Percentiles rank a stretch among this genome's conserved stretches.
phyloP scores from a whole-genome alignment of 53 echinoderm and acorn worm species.

The Pentamera pediparva region DNA sequence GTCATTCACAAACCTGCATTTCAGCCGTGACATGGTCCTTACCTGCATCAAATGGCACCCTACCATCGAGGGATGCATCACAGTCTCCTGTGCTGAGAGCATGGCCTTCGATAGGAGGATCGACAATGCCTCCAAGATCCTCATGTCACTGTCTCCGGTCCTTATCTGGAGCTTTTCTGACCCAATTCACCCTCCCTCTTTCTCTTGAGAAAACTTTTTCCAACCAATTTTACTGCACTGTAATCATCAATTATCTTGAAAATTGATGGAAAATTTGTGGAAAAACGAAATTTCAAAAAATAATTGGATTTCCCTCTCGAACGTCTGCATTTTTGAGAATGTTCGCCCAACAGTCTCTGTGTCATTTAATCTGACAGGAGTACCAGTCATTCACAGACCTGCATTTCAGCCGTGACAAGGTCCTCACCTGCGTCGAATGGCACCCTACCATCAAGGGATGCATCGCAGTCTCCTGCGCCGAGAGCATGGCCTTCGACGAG shows the following conservation, averaged over 20 bases:
- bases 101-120: slow-evolving; percentile 89
- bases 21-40: slow-evolving; percentile 88
- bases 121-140: slow-evolving; percentile 83
- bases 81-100: slow-evolving; percentile 86
- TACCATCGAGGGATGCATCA: slow-evolving; percentile 81
- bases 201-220: too few relatives aligned
- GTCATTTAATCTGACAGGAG: too few relatives aligned
- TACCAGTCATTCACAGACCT: slow-evolving; percentile 99
- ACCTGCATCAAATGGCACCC: slow-evolving; percentile 97
- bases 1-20: slow-evolving; percentile 94
- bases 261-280: too few relatives aligned
- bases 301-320: too few relatives aligned
- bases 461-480: slow-evolving; percentile 89
- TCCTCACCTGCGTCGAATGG: slow-evolving; percentile 89
- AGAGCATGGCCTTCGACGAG: slow-evolving; percentile 89
- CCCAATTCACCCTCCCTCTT: slow-evolving; percentile 97
- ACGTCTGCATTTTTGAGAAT: too few relatives aligned
- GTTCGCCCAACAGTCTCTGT: too few relatives aligned
- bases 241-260: too few relatives aligned
- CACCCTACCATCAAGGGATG: slow-evolving; percentile 90
- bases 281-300: too few relatives aligned
- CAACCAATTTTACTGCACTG: too few relatives aligned
- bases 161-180: slow-evolving; percentile 97
- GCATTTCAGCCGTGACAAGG: slow-evolving; percentile 92
- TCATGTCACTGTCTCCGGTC: slow-evolving; percentile 91